Evolutionary conservation across 2,797 vertebrate genomes (phyloP), one percentile per base, ranked within the genome.

Genomic region (Novumbra hubbsi): DNA sequence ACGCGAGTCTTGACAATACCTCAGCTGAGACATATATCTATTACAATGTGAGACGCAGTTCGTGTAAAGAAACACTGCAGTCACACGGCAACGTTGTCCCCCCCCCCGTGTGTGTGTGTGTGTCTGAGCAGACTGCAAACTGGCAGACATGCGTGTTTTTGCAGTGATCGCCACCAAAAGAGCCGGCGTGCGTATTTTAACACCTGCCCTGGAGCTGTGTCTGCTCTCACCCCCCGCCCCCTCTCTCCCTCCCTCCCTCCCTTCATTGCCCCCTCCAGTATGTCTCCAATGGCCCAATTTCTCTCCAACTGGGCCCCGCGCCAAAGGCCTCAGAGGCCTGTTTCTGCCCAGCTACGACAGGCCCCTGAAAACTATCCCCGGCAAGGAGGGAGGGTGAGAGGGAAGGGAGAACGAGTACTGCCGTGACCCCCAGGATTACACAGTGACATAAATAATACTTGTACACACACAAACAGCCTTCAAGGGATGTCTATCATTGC

Each of bases 11-110:
- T 90, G 90, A 91, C 89, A 87, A 84, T 77, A 38, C 67, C 74
- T 70, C 21, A 3, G 72, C 68, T 69, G 84, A 88, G 87, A 90
- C 92, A 90, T 93, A 91, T 92, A 94, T 94, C 94, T 92, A 87
- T 87, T 91, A 92, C 76, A 91, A 88, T 93, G 90, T 86, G 87
- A 83, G 83, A 92, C 87, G 28, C 75, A 86, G 84, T 93, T 92
- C 92, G 92, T 92, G 92, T 93, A 94, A 95, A 94, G 94, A 94
- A 93, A 86, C 85, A 89, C 72, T 90, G 87, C 87, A 87, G 93
- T 94, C 90, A 95, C 94, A 89, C 93, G 93, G 94, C 93, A 94
- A 94, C 93, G 19, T 89, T 14, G 24, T 24, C 67, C 28, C 67
- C 24, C n/a, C 28, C 81, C 82, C 65, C 80, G 73, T 82, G 41